Conservation (phyloP, 1,140 invertebrate genomes). For the Odontomachus brunneus region DNA sequence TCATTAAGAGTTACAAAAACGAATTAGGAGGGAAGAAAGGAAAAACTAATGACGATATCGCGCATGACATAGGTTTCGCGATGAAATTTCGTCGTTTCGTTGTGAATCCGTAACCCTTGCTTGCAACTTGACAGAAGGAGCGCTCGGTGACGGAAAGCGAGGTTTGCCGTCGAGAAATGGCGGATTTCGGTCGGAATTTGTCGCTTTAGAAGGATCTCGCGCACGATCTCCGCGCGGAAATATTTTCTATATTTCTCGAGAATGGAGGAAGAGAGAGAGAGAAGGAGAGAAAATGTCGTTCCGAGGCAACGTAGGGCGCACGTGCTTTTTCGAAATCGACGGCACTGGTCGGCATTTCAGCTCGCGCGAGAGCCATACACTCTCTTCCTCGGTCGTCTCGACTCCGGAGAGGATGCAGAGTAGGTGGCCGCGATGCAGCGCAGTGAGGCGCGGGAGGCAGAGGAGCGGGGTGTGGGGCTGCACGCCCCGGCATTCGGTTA, state of each 20-base stretch:
- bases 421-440: slow-evolving; percentile 49
- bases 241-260: neutral
- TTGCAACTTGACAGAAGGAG: slow-evolving; percentile 19
- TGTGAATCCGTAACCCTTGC: slow-evolving; percentile 42
- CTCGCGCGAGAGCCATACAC: neutral
- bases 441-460: slow-evolving; percentile 9
- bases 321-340: slow-evolving; percentile 37
- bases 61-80: slow-evolving; percentile 15
- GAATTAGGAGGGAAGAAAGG: slow-evolving; percentile 58
- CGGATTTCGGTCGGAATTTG: neutral
- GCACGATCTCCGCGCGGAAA: neutral
- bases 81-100: slow-evolving; percentile 38
- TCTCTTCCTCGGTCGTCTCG: neutral
- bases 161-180: slow-evolving; percentile 26
- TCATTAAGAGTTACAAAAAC: slow-evolving; percentile 64
- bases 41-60: slow-evolving; percentile 32
- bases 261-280: no score
- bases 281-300: no score
- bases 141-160: slow-evolving; percentile 21
- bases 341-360: neutral
- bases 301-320: neutral
- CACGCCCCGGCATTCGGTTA: slow-evolving; percentile 74
- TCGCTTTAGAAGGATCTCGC: no score
- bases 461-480: slow-evolving; percentile 9
- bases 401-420: slow-evolving; percentile 44